Evolutionary conservation across 2,797 vertebrate genomes (phyloP), one percentile per base, ranked within the genome.

Genomic region (Spheniscus humboldti): DNA sequence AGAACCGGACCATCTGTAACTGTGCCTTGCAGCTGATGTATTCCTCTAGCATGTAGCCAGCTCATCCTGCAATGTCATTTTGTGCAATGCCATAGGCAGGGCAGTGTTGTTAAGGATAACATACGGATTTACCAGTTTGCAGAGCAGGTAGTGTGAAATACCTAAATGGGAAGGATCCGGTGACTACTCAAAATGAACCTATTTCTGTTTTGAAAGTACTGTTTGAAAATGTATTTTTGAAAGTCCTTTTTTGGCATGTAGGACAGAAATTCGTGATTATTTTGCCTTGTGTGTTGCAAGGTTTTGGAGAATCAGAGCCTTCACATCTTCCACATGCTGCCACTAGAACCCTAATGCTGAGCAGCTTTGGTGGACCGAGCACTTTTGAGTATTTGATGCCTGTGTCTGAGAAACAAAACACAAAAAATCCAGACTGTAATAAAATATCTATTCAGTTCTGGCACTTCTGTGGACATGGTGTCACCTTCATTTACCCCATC

Each of bases 331-430:
- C 35, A 13, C 24, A 16, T 1, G 0, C 47, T 89, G 64, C 19
- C 7, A 0, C 33, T 39, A 50, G 20, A 72, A 48, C 18, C 4
- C 0, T 43, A 56, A 12, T 18, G 19, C 30, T 83, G n/a, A 47
- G 68, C n/a, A 83, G 13, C 37, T 83, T 48, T 72, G 77, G 48
- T 35, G 27, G 52, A 63, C 17, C 1, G 4, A 77, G 24, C 2
- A 22, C 20, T 71, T 75, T 41, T 57, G 33, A 28, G 31, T 50
- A 37, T 45, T 39, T 64, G 57, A 60, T 66, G 35, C 7, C n/a
- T 82, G 25, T 76, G 23, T 43, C 63, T 72, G 27, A 88, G 59
- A 88, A 73, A 28, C 14, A 68, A 80, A 76, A 45, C 13, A 6
- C 37, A 71, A 74, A 43, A 20, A 13, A 22, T 37, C 8, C 16